Conservation (phyloP, 1,140 invertebrate species). For the Drosophila tristis region DNA sequence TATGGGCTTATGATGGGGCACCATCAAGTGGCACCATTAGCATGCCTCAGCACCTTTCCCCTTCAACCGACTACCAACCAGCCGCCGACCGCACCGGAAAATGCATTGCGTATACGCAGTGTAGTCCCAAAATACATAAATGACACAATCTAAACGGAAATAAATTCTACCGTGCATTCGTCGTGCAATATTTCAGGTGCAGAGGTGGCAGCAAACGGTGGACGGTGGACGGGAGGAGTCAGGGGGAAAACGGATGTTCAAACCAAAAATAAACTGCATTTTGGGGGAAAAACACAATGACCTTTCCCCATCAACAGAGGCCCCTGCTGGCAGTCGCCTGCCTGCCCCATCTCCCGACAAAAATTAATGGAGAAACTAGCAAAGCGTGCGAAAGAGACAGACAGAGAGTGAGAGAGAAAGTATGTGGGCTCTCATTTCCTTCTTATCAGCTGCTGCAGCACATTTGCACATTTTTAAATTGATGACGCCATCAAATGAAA, state of each 20-base stretch:
- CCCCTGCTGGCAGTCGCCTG: neutral
- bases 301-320: constrained; percentile 51
- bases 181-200: constrained; percentile 45
- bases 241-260: constrained; percentile 20
- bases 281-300: constrained; percentile 64
- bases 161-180: constrained; percentile 65
- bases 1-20: too few relatives aligned
- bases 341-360: constrained; percentile 13
- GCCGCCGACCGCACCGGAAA: neutral
- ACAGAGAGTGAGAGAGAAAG: constrained; percentile 13
- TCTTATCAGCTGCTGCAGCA: constrained; percentile 59
- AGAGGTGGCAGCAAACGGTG: neutral
- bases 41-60: neutral
- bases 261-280: constrained; percentile 53
- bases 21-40: constrained; percentile 14
- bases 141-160: constrained; percentile 82
- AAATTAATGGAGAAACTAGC: constrained; percentile 38
- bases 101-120: constrained; percentile 70
- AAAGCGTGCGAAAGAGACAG: constrained; percentile 14
- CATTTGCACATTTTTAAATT: constrained; percentile 61
- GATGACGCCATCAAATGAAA: constrained; percentile 65
- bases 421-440: constrained; percentile 40
- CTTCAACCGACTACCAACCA: constrained; percentile 1
- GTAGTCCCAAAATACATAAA: constrained; percentile 69
- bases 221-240: neutral